Evolutionary conservation across 2,888 invertebrate genomes (phyloP), one percentile per base, ranked within the genome.

Genomic region (Alloplasta piceator): DNA sequence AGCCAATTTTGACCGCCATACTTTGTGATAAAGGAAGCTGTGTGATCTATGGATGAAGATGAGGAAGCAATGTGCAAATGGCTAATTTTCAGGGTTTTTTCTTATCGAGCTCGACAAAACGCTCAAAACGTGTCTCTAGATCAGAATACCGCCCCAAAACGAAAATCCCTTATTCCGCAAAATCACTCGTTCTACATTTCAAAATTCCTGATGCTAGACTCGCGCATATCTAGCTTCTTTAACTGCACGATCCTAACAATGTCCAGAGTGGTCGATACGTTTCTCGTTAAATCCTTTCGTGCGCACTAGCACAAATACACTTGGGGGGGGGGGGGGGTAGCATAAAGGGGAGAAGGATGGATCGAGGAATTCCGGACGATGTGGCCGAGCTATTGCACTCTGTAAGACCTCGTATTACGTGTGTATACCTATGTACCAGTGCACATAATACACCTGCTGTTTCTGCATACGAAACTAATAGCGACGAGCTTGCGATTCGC

Each of bases 251-350:
- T 3, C 26, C 26, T 26, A 26, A 26, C 86, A 85, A 86, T 84
- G 85, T 86, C 86, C 85, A 87, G 86, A 87, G 86, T 86, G 87
- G 81, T 87, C 86, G 87, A 88, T 88, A 87, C 84, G 86, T 85
- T 88, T 86, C 89, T 87, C 88, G 88, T 89, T 89, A 87, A 89
- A 86, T 84, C 73, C 43, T 84, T 84, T 80, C 75, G 75, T 83
- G 87, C 80, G 84, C 84, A 83, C 1, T 2, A 26, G 26, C 26
- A 26, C 26, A 26, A 26, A 26, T 26, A 26, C 84, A 82, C 83
- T 68, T 83, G 74, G 78, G 74, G 16, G 74, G 70, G 70, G 14
- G 4, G 74, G 70, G 70, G 14, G 4, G 38, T 14, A 12, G 39
- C 6, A 61, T 58, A 56, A 48, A 52, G 14, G 14, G 52, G 43